These are phyloP conservation scores for Charadrius vociferus DNA, from an alignment of 2,113 vertebrate genomes.

Conservation along the genomic window DNA sequence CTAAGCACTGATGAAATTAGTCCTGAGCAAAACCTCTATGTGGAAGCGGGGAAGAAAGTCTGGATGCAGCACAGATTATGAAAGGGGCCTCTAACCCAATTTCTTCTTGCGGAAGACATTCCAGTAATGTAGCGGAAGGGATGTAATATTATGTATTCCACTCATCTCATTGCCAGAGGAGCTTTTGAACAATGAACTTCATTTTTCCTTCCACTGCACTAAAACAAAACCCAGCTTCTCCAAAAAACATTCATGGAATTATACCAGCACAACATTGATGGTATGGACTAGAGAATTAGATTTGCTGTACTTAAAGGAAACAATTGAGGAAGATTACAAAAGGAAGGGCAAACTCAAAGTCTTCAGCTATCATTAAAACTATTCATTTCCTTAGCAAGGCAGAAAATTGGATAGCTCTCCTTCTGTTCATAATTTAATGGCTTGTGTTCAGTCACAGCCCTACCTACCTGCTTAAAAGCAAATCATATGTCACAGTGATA, in stretches of 20 bases:
- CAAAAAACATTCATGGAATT: not conserved
- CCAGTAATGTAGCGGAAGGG: not conserved
- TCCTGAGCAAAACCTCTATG: not conserved
- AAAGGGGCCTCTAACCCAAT: not conserved
- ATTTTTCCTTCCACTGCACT: not conserved
- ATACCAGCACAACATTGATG: not conserved
- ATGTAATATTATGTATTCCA: not conserved
- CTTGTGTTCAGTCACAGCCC: conserved; percentile 40
- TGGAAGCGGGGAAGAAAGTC: not conserved
- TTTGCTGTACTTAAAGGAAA: conserved; percentile 26
- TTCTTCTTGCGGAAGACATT: not conserved
- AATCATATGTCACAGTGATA: conserved; percentile 27
- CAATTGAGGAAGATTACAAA: conserved; percentile 27
- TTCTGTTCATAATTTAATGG: conserved; percentile 45
- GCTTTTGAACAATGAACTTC: not conserved
- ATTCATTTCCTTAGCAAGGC: conserved; percentile 36
- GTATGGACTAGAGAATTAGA: conserved; percentile 2
- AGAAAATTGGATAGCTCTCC: conserved; percentile 48
- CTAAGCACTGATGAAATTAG: not conserved
- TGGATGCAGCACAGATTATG: not conserved
- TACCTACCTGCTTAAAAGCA: conserved; percentile 54
- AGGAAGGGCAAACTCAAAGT: conserved; percentile 40
- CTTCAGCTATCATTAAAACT: conserved; percentile 38
- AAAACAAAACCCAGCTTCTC: not conserved
- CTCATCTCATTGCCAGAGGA: not conserved